phyloP scores from a whole-genome alignment of 2,113 vertebrate genomes.

The Otus sunia region DNA sequence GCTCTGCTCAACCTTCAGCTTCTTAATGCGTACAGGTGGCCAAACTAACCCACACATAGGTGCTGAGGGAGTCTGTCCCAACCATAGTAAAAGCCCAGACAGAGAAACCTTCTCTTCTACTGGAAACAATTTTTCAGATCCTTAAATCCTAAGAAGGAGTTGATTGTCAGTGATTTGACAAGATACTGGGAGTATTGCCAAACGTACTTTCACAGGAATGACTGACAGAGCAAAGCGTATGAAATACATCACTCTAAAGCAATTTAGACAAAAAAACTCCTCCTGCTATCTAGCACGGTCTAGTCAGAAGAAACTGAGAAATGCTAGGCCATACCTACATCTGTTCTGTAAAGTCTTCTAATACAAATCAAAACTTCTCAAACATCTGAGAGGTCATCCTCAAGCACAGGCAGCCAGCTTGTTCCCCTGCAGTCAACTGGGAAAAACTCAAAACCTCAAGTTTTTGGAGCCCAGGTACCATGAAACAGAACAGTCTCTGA shows the following conservation, averaged over 20 bases:
- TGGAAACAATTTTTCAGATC: neutral
- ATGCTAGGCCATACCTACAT: neutral
- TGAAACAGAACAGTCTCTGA: neutral
- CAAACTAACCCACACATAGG: neutral
- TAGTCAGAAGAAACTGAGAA: neutral
- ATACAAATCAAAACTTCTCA: neutral
- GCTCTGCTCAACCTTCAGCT: neutral
- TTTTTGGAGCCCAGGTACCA: neutral
- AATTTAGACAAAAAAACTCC: neutral
- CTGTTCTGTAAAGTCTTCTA: neutral
- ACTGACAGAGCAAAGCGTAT: neutral
- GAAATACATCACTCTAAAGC: neutral
- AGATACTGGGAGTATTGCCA: neutral
- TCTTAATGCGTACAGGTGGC: no score
- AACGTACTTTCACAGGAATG: neutral
- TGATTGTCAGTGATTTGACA: neutral
- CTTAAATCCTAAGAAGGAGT: neutral
- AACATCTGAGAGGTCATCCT: neutral
- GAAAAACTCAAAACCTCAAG: neutral
- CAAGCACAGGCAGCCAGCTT: neutral
- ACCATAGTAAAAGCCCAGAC: neutral
- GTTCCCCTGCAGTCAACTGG: neutral
- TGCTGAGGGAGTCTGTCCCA: neutral
- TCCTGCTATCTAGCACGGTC: neutral
- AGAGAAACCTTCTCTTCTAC: neutral